Evolutionary conservation across 2,888 invertebrate species (phyloP), one percentile per base, ranked within the genome.

Genomic region (Macaria notata): DNA sequence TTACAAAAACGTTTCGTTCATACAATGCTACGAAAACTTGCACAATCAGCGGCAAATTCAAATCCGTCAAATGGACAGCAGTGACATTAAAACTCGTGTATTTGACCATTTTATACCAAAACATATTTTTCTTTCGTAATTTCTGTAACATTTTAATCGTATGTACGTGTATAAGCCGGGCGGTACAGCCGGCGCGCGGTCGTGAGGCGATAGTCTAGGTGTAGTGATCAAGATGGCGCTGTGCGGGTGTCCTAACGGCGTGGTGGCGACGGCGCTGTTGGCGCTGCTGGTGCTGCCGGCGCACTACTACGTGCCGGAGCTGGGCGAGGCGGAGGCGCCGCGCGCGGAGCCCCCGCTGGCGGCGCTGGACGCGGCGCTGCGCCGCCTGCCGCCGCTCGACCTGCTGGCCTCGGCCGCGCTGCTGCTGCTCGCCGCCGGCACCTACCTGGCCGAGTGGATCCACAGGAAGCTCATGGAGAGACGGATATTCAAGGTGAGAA

Each of bases 391-490:
- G 31, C 75, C 82, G n/a, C 63, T 83, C 49, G 86, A 89, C 65
- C 49, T 85, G 29, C 65, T 82, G 54, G 66, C 83, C 47, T 77
- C 86, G 31, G 51, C 74, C 9, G 56, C 73, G 8, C 69, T 88
- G 56, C 46, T 83, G 38, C 31, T 74, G 41, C 43, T 82, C 42
- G 83, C 76, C n/a, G 50, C 80, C 19, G 31, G 76, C 9, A 80
- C 71, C 39, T 84, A 86, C 62, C 55, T 84, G 46, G 83, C 78
- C 68, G 87, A 86, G 67, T 87, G 84, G 85, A 79, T 88, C 62
- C 88, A 88, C 57, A 81, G 83, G 62, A 88, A 87, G 70, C 64
- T 84, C 38, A 79, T 86, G 80, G 86, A 88, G 69, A 79, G 75
- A 69, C 76, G 89, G 63, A 81, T 88, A 64, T 58, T 76, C 46